These are phyloP conservation scores for Euproctis similis DNA, from an alignment of 2,888 invertebrate genomes.

Conservation along the genomic window DNA sequence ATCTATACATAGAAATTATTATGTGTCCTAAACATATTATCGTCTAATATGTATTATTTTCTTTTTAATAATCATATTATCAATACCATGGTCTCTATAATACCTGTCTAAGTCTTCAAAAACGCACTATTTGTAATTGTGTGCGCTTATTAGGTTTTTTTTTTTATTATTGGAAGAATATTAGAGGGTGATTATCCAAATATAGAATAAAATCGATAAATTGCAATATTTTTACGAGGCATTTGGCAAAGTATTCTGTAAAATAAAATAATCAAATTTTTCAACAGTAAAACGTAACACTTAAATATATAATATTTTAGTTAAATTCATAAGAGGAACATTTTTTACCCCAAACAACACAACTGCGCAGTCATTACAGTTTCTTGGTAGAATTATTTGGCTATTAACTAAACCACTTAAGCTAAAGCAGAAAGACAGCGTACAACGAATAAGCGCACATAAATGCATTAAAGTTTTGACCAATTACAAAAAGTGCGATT, in stretches of 20 bases:
- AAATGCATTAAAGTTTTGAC: conserved; percentile 18
- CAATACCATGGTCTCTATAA: conserved; percentile 52
- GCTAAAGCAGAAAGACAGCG: neutral
- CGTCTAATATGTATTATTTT: conserved; percentile 33
- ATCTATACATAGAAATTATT: conserved; percentile 47
- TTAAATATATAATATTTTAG: too few relatives aligned
- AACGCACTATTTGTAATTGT: conserved; percentile 20
- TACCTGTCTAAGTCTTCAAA: conserved; percentile 46
- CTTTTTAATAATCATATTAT: conserved; percentile 33
- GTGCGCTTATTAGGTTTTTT: conserved; percentile 6
- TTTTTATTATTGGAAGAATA: too few relatives aligned
- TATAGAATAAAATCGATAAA: neutral
- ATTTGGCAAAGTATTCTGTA: neutral
- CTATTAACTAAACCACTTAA: too few relatives aligned
- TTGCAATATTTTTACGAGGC: neutral
- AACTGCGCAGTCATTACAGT: too few relatives aligned
- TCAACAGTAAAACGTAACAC: too few relatives aligned
- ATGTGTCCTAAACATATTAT: conserved; percentile 27
- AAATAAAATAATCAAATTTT: too few relatives aligned
- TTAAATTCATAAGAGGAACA: too few relatives aligned
- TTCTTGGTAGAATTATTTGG: too few relatives aligned
- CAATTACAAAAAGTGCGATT: conserved; percentile 21
- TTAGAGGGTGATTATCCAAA: neutral
- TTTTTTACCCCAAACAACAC: too few relatives aligned
- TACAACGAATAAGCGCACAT: conserved; percentile 9